Evolutionary conservation across 2,797 vertebrate species (phyloP), one percentile per base, ranked within the genome.

Genomic region (Babyrousa celebensis): DNA sequence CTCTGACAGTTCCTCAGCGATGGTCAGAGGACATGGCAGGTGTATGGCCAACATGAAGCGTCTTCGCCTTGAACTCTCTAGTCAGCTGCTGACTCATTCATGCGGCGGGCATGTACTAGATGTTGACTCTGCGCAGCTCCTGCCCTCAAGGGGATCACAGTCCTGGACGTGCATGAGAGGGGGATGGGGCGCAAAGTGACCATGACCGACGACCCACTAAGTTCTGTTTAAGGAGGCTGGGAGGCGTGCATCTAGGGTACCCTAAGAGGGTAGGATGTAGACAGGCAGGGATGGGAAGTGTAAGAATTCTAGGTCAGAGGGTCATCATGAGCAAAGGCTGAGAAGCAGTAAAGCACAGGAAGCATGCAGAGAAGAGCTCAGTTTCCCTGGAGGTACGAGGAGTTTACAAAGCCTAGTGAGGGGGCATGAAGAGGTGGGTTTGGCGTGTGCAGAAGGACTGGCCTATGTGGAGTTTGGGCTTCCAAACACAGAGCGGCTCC

Each of bases 1-100:
- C 90, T 96, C n/a, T 78, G 68, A 72, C 48, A 32, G 78, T 6
- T 83, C 29, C 20, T 96, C 52, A 48, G 27, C 83, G 52, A 74
- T 1, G 11, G 36, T 70, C 67, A 85, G 58, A 62, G 29, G 54
- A 6, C 63, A 32, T 56, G 60, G 29, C 40, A 21, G 62, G n/a
- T 32, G 2, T 11, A 75, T 60, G 25, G 29, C 36, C 65, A 82
- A 52, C 43, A 36, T 62, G 56, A 95, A 84, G 78, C 63, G 60
- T 82, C 23, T 78, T 40, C 20, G 40, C 10, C n/a, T 54, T 92
- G 77, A 40, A 74, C 40, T 77, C 68, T 25, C 20, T 23, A 43
- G 5, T n/a, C 25, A 12, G 17, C 23, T 90, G 21, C 52, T 89
- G 65, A 54, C 83, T 65, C 15, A 68, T 71, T 84, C 40, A 54